Percentiles rank a stretch among this genome's conserved stretches.
phyloP scores from a whole-genome alignment of 1,140 invertebrate species.

The Stegodyphus dumicola region DNA sequence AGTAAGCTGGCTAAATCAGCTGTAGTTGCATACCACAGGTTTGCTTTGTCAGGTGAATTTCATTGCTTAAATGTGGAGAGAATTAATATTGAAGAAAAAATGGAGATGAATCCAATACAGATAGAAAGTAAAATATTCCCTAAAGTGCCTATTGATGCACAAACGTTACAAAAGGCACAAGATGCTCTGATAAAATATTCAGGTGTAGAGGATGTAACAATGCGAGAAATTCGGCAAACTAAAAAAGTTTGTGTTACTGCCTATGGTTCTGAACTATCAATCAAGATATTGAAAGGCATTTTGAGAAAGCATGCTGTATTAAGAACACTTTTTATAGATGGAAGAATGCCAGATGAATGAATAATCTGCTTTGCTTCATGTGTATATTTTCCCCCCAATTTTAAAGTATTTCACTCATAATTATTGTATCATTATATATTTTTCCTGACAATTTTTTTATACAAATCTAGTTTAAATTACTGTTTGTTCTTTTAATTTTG shows the following conservation, averaged over 20 bases:
- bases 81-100: background rate
- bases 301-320: constrained; percentile 30
- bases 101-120: constrained; percentile 28
- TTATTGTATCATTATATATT: no score
- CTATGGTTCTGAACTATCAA: constrained; percentile 18
- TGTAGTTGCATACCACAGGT: constrained; percentile 34
- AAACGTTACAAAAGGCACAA: background rate
- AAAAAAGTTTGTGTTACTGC: constrained; percentile 44
- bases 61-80: background rate
- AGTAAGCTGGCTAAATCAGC: constrained; percentile 16
- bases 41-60: constrained; percentile 38
- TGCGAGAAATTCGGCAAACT: constrained; percentile 26
- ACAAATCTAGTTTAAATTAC: no score
- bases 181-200: constrained; percentile 14
- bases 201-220: background rate
- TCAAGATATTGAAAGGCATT: constrained; percentile 15
- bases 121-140: constrained; percentile 39
- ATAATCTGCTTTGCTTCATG: no score
- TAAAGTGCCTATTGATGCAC: background rate
- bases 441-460: no score
- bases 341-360: constrained; percentile 3
- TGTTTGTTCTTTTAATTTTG: no score
- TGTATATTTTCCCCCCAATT: no score
- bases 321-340: constrained; percentile 10
- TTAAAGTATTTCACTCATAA: no score